A percentile compares a stretch with the other conserved stretches of the same genome.
phyloP scores from a whole-genome alignment of 2,797 vertebrate species.

The Cebuella pygmaea region DNA sequence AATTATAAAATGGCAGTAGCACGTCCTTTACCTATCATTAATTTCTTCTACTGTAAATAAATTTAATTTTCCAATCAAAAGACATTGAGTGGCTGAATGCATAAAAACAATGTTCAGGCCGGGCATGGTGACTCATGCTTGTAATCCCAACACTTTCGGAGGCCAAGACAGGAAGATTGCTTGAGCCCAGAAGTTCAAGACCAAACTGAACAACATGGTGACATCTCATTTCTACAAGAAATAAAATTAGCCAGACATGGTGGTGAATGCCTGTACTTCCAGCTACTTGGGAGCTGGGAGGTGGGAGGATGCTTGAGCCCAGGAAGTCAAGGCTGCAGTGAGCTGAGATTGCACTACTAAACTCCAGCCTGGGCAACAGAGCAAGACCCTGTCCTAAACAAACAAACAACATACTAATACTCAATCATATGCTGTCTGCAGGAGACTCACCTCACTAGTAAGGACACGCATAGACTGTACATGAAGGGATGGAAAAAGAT shows the following conservation, averaged over 20 bases:
- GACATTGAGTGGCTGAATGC: background rate
- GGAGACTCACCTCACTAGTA: background rate
- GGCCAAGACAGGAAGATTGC: too few relatives aligned
- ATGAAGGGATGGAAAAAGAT: background rate
- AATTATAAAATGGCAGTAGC: background rate
- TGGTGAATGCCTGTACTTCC: too few relatives aligned
- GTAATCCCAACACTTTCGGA: too few relatives aligned
- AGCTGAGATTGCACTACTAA: background rate
- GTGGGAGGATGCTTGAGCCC: background rate
- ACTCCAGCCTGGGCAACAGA: background rate
- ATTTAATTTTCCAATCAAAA: background rate
- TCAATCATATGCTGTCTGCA: background rate
- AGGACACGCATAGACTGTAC: background rate
- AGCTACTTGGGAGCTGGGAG: background rate
- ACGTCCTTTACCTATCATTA: background rate
- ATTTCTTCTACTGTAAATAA: background rate
- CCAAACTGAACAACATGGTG: too few relatives aligned
- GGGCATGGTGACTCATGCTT: too few relatives aligned
- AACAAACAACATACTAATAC: background rate
- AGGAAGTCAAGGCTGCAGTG: background rate
- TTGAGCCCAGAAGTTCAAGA: too few relatives aligned
- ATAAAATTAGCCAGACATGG: too few relatives aligned
- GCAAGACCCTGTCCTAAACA: background rate
- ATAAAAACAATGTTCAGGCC: background rate
- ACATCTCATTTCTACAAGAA: too few relatives aligned